Evolutionary conservation across 2,888 invertebrate species (phyloP).

Genomic region (Elysia crispata): DNA sequence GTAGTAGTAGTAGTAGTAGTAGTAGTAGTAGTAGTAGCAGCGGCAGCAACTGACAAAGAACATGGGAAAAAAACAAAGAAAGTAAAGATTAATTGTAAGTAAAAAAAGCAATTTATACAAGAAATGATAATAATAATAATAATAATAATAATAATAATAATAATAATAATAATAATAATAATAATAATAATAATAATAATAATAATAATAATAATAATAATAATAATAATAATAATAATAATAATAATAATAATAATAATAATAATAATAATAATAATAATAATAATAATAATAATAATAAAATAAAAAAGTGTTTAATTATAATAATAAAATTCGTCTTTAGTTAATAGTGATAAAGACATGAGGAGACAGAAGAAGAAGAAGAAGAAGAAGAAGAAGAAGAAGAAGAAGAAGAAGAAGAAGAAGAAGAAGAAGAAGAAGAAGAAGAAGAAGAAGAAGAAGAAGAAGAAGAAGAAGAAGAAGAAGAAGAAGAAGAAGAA

Average conservation of each 20-base stretch:
- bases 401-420: neutral
- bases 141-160: conserved; percentile 9
- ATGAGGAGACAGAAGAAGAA: neutral
- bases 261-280: too few species aligned
- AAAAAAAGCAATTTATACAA: neutral
- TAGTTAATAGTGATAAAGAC: neutral
- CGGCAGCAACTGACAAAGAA: neutral
- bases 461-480: neutral
- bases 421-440: neutral
- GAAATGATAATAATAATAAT: conserved; percentile 1
- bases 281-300: neutral
- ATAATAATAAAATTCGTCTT: conserved; percentile 5
- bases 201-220: too few species aligned
- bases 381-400: neutral
- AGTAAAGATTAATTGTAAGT: neutral
- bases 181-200: too few species aligned
- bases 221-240: too few species aligned
- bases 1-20: conserved; percentile 28
- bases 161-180: too few species aligned
- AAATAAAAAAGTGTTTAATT: neutral
- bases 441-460: neutral
- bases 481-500: neutral
- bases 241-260: too few species aligned
- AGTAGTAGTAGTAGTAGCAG: conserved; percentile 23
- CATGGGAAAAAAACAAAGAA: neutral